Conservation (phyloP, 2,888 invertebrate species). For the Chirona hameri region DNA sequence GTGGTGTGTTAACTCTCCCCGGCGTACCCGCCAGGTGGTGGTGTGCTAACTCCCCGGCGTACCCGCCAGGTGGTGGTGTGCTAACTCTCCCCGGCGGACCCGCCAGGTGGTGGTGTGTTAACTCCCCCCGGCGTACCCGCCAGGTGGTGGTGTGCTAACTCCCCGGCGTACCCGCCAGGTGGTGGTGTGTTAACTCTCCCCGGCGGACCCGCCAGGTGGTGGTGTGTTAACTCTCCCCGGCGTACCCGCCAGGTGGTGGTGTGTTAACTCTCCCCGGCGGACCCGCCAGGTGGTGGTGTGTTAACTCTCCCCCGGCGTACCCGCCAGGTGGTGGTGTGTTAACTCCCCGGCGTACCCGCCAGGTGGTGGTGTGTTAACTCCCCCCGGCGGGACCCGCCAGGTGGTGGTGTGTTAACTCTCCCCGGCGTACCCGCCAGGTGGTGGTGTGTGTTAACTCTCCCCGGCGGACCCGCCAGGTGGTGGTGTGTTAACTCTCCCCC, state of each 20-base stretch:
- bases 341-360: neutral
- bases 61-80: neutral
- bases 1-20: neutral
- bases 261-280: neutral
- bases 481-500: neutral
- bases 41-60: neutral
- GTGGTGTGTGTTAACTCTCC: neutral
- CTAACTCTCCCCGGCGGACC: neutral
- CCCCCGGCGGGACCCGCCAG: too few species aligned
- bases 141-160: neutral
- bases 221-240: too few species aligned
- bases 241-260: too few species aligned
- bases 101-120: neutral
- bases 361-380: neutral
- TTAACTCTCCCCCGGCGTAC: too few species aligned
- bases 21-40: too few species aligned
- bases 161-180: too few species aligned
- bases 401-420: neutral
- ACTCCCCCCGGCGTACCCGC: neutral
- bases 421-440: neutral
- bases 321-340: neutral
- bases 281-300: neutral
- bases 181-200: neutral
- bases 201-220: neutral
- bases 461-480: neutral